Evolutionary conservation across 2,888 invertebrate species (phyloP).

Genomic region (Dolomedes plantarius): DNA sequence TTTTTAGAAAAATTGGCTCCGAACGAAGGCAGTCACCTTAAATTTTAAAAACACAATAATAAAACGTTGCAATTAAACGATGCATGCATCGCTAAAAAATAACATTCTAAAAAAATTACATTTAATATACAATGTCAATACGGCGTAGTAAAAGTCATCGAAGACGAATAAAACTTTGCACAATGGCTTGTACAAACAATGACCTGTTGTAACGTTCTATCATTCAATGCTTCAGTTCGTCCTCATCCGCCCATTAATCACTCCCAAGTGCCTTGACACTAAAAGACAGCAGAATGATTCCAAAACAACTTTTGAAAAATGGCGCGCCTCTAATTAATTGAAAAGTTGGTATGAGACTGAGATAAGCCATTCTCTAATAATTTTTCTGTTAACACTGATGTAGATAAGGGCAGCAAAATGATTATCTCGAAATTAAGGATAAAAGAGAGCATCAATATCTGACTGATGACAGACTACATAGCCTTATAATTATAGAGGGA

Average conservation of each 20-base stretch:
- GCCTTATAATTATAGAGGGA: neutral
- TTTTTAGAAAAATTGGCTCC: too few species aligned
- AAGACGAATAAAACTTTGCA: too few species aligned
- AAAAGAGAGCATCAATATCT: neutral
- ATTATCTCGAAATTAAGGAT: neutral
- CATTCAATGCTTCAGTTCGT: too few species aligned
- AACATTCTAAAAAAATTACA: too few species aligned
- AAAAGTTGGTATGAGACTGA: neutral
- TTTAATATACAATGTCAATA: too few species aligned
- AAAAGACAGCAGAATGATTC: neutral
- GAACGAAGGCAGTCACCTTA: too few species aligned
- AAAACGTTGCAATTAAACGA: too few species aligned
- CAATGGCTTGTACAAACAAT: too few species aligned
- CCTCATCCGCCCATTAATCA: neutral
- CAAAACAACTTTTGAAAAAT: neutral
- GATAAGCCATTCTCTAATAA: neutral
- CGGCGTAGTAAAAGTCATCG: too few species aligned
- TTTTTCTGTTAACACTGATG: neutral
- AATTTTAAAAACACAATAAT: too few species aligned
- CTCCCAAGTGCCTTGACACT: neutral
- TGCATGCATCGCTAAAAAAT: too few species aligned
- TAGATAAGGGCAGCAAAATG: neutral
- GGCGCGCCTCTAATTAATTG: neutral
- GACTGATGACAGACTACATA: neutral
- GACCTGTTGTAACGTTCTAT: too few species aligned